These are phyloP conservation scores for Cerceris rybyensis DNA, from an alignment of 2,888 invertebrate genomes.

Conservation along the genomic window DNA sequence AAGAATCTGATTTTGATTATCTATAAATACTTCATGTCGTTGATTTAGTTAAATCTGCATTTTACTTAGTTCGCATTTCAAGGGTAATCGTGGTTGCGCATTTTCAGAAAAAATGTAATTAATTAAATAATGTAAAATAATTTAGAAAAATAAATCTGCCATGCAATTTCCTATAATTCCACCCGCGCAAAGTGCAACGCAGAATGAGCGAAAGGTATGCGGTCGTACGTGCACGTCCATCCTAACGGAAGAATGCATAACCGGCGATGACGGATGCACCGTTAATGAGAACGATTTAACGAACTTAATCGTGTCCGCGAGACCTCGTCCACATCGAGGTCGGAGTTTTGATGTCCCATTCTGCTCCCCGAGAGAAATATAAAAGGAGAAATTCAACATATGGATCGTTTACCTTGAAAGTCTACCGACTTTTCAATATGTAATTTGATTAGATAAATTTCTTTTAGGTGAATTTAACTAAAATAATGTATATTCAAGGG, in stretches of 20 bases:
- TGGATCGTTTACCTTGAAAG: too few relatives aligned
- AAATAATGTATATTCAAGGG: too few relatives aligned
- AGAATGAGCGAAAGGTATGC: constrained; percentile 32
- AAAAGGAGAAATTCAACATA: neutral
- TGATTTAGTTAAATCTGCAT: constrained; percentile 32
- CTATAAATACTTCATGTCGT: constrained; percentile 26
- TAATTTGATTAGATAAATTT: neutral
- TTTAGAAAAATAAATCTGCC: too few relatives aligned
- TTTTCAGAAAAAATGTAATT: too few relatives aligned
- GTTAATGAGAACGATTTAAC: constrained; percentile 10
- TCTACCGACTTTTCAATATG: too few relatives aligned
- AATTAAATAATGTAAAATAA: too few relatives aligned
- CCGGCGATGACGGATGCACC: constrained; percentile 25
- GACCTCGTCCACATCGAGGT: constrained; percentile 9
- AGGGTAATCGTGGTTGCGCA: constrained; percentile 26
- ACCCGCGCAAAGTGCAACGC: neutral
- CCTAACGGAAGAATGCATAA: constrained; percentile 39
- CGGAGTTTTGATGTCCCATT: neutral
- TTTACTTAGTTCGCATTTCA: constrained; percentile 33
- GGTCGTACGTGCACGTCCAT: constrained; percentile 24
- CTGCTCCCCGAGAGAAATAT: neutral
- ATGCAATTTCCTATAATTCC: neutral
- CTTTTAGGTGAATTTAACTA: too few relatives aligned
- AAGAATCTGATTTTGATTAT: constrained; percentile 4
- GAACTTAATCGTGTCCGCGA: constrained; percentile 5